Conservation (phyloP, 2,113 vertebrate genomes). For the Ahaetulla prasina region DNA sequence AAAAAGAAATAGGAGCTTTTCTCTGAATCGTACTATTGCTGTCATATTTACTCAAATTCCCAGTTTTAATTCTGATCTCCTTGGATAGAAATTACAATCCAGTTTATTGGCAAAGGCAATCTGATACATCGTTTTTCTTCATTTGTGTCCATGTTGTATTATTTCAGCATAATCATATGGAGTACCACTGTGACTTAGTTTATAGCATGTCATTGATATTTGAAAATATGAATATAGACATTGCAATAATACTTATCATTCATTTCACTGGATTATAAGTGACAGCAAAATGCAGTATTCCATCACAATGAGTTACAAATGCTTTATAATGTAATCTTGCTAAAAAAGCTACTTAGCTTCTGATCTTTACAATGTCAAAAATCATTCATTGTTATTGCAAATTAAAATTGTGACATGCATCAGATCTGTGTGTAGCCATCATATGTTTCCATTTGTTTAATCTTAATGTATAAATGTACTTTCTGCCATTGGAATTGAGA, state of each 20-base stretch:
- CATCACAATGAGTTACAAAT: constrained; percentile 57
- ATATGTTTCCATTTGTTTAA: constrained; percentile 56
- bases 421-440: constrained; percentile 27
- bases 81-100: constrained; percentile 47
- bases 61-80: constrained; percentile 66
- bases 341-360: constrained; percentile 53
- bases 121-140: constrained; percentile 64
- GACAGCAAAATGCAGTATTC: constrained; percentile 62
- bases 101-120: constrained; percentile 49
- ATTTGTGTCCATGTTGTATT: constrained; percentile 68
- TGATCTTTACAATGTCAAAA: constrained; percentile 54
- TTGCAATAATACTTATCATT: constrained; percentile 65
- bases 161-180: constrained; percentile 69
- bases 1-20: constrained; percentile 61
- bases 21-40: constrained; percentile 58
- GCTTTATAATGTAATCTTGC: constrained; percentile 52
- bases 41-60: constrained; percentile 67
- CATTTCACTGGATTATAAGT: constrained; percentile 60
- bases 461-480: constrained; percentile 49
- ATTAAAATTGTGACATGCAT: constrained; percentile 52
- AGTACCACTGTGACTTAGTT: constrained; percentile 65
- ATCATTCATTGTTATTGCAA: constrained; percentile 56
- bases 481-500: constrained; percentile 34
- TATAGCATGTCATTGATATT: constrained; percentile 64
- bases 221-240: constrained; percentile 67